phyloP scores from a whole-genome alignment of 1,140 invertebrate genomes.

The Drosophila miranda region DNA sequence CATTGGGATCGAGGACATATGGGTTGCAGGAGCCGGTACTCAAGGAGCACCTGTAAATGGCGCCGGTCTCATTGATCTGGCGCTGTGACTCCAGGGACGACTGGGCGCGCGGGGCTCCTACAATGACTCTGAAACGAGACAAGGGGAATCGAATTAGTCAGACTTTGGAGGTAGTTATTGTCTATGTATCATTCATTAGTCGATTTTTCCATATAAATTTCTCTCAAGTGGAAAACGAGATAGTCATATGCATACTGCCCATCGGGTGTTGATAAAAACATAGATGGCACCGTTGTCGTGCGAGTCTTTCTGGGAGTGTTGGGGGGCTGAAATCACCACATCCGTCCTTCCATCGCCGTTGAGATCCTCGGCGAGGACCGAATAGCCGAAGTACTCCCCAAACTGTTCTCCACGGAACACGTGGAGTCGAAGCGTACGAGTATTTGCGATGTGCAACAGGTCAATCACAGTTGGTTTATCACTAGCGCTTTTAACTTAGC shows the following conservation, averaged over 20 bases:
- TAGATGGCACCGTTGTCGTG: constrained; percentile 86
- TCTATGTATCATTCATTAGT: constrained; percentile 42
- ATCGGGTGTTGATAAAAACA: constrained; percentile 83
- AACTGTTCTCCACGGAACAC: constrained; percentile 85
- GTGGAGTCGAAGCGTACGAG: constrained; percentile 1
- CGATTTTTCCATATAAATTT: constrained; percentile 40
- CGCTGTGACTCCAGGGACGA: constrained; percentile 73
- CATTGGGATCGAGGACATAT: constrained; percentile 64
- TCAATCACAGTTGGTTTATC: no score
- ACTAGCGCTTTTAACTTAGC: constrained; percentile 3
- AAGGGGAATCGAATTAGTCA: constrained; percentile 35
- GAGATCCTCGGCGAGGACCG: constrained; percentile 87
- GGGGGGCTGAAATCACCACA: constrained; percentile 91
- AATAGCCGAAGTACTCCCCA: constrained; percentile 91
- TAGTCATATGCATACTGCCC: background rate
- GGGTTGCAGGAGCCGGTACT: constrained; percentile 54
- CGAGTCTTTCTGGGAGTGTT: constrained; percentile 83
- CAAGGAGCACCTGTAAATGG: constrained; percentile 72
- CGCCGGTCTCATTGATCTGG: constrained; percentile 76
- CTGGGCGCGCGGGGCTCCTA: constrained; percentile 78
- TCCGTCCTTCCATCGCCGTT: constrained; percentile 88
- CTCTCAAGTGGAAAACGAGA: constrained; percentile 16
- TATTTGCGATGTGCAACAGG: background rate
- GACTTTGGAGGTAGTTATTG: constrained; percentile 7
- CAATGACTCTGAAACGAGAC: constrained; percentile 57